phyloP scores from a whole-genome alignment of 1,140 invertebrate species.

The Neodiprion pinetum region DNA sequence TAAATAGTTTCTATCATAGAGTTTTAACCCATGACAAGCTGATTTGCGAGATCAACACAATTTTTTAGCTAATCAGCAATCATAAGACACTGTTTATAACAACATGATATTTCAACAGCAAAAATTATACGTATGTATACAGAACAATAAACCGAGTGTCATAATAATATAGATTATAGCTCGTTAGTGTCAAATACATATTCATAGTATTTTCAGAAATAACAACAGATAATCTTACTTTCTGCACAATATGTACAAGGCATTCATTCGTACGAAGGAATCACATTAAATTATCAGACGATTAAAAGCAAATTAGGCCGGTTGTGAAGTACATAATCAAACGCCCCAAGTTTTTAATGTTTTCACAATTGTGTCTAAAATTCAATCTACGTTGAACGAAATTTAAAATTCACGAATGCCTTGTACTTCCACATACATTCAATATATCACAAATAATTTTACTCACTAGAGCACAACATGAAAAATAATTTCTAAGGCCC shows the following conservation, averaged over 20 bases:
- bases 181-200: too few species aligned
- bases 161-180: too few species aligned
- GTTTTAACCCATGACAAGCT: neutral
- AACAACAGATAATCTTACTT: too few species aligned
- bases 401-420: neutral
- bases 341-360: too few species aligned
- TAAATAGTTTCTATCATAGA: neutral
- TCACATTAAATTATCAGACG: neutral
- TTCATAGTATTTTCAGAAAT: too few species aligned
- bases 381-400: neutral
- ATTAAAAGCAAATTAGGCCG: too few species aligned
- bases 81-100: neutral
- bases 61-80: neutral
- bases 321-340: too few species aligned
- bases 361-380: neutral
- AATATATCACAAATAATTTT: constrained; percentile 6
- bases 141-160: neutral
- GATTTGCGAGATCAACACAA: neutral
- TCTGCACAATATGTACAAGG: neutral
- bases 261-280: neutral
- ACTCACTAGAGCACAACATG: neutral
- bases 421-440: neutral
- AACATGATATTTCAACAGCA: neutral
- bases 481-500: neutral
- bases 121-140: neutral